Conservation (phyloP, 1,140 invertebrate genomes). For the Diabrotica virgifera region DNA sequence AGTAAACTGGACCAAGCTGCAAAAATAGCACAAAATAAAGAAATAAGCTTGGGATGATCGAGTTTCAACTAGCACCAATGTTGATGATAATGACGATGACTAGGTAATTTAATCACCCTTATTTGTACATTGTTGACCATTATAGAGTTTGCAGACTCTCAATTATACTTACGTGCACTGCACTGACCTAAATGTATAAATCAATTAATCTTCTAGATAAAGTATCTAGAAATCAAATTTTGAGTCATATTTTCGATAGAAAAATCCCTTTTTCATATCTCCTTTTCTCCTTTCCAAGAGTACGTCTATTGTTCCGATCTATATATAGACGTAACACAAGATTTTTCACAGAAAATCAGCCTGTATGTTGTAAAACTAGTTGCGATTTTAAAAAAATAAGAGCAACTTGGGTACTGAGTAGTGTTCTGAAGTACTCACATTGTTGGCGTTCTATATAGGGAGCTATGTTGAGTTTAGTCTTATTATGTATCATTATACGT, state of each 20-base stretch:
- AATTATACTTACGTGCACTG: too few species aligned
- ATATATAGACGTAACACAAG: not conserved
- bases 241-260: not conserved
- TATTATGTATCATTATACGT: conserved; percentile 3
- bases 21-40: too few species aligned
- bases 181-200: too few species aligned
- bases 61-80: too few species aligned
- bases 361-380: conserved; percentile 22
- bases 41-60: too few species aligned
- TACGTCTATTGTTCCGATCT: conserved; percentile 2
- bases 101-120: too few species aligned
- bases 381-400: conserved; percentile 5
- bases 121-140: too few species aligned
- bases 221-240: too few species aligned
- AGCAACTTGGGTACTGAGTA: conserved; percentile 1
- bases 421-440: not conserved
- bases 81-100: too few species aligned
- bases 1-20: too few species aligned
- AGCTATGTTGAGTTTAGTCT: not conserved
- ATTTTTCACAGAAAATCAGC: conserved; percentile 14
- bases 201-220: too few species aligned
- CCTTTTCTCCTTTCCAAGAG: not conserved
- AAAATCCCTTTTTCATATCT: not conserved
- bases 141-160: too few species aligned
- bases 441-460: not conserved